Base-by-base conservation (phyloP, 2,797 vertebrate species). In the Sebastes goodei region DNA sequence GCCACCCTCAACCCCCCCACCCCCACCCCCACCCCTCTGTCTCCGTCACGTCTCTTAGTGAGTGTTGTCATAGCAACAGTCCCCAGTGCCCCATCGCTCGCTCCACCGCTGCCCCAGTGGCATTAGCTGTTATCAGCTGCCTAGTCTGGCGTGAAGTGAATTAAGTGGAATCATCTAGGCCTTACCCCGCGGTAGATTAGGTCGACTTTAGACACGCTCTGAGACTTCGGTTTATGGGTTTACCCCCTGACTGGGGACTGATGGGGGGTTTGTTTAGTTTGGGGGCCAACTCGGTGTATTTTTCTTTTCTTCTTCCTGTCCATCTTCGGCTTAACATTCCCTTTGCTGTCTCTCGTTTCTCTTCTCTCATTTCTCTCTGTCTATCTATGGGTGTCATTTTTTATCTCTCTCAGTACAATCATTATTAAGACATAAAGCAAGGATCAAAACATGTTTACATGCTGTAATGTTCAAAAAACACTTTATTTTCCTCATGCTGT, bases 21-120 rank as follows among this genome's bases (percentile, higher is more conserved):
- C 17, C 12, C 11, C 21, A 1, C 2, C 17, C 5, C 12, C 25
- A 27, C 2, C 14, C 12, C 38, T 4, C 32, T 23, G 5, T 62
- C 56, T 53, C 56, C 10, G 23, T 81, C 63, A 49, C 8, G 5
- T 71, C 77, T 78, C 68, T 64, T 74, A 10, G 71, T 27, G 57
- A 70, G 49, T 7, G 88, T 93, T 10, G 86, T 81, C 91, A 92
- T 92, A 70, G 92, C 85, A 92, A 89, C 91, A 10, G 59, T 72
- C 84, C 66, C 80, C 76, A 14, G 76, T 7, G 77, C 79, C 74
- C 80, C 66, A 33, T 85, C 46, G 66, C 70, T 49, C 11, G 56
- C 76, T 80, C 71, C 33, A 1, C 30, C 8, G 8, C 38, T 12
- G 49, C 85, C 90, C 85, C 90, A 23, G 21, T 61, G 86, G 82